Percentiles rank a stretch among this genome's conserved stretches.
These are phyloP conservation scores for Formica aserva DNA, from an alignment of 2,888 invertebrate genomes.

Conservation along the genomic window DNA sequence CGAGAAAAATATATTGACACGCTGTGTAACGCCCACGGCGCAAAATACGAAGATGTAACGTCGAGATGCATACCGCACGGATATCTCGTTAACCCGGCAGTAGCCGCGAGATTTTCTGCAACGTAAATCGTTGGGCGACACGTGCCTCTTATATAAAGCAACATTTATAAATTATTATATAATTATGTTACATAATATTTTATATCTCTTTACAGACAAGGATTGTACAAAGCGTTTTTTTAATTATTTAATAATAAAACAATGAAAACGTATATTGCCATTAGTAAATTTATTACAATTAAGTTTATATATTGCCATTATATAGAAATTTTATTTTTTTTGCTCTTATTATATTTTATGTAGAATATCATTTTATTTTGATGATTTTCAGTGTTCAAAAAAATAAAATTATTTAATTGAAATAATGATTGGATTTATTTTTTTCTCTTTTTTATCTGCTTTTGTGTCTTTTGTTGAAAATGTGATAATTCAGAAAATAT, in stretches of 20 bases:
- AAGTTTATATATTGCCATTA: not conserved
- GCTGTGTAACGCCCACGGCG: constrained; percentile 41
- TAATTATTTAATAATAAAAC: not conserved
- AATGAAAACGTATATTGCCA: not conserved
- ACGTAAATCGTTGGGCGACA: not conserved
- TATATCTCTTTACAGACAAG: not conserved
- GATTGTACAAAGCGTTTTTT: not conserved
- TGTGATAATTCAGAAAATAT: constrained; percentile 26
- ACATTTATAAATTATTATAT: constrained; percentile 11
- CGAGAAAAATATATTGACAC: constrained; percentile 50
- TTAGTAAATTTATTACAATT: constrained; percentile 7
- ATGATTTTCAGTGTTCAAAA: not conserved
- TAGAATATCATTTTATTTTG: not conserved
- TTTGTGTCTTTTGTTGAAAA: not conserved
- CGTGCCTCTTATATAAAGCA: not conserved
- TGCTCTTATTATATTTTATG: not conserved
- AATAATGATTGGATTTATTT: not conserved
- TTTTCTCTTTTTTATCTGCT: not conserved
- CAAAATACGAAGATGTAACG: constrained; percentile 35
- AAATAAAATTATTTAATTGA: constrained; percentile 19
- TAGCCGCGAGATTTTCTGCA: constrained; percentile 22
- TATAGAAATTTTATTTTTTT: not conserved
- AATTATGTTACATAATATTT: not conserved
- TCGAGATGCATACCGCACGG: constrained; percentile 25
- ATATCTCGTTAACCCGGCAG: constrained; percentile 26